phyloP scores from a whole-genome alignment of 2,797 vertebrate genomes.

The Hyperoplus lanceolatus region DNA sequence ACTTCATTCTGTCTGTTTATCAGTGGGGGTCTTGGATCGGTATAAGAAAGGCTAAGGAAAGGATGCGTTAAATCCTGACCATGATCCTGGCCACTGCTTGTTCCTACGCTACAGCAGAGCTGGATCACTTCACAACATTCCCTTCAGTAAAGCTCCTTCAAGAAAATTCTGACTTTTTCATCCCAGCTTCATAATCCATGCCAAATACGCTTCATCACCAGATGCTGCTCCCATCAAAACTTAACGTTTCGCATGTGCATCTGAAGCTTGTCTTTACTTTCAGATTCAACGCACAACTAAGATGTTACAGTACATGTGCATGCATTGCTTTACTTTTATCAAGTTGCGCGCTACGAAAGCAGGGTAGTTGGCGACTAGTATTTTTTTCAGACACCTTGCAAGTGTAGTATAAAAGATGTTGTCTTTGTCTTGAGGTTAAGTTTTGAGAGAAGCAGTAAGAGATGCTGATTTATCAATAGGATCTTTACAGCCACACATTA shows the following conservation, averaged over 20 bases:
- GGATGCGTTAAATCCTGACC: constrained; percentile 14
- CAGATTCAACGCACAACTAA: constrained; percentile 75
- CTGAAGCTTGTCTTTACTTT: constrained; percentile 55
- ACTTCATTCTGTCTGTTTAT: neutral
- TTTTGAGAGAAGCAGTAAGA: constrained; percentile 75
- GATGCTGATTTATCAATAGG: constrained; percentile 30
- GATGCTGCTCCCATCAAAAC: constrained; percentile 51
- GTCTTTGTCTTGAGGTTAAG: constrained; percentile 60
- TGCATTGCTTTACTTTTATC: constrained; percentile 77
- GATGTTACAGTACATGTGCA: constrained; percentile 76
- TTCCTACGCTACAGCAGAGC: too few species aligned
- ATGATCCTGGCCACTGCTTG: neutral
- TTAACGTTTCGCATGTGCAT: constrained; percentile 53
- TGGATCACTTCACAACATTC: neutral
- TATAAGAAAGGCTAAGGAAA: constrained; percentile 16
- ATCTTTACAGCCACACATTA: neutral
- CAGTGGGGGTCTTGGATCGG: neutral
- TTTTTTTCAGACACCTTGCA: constrained; percentile 77
- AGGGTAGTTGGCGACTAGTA: constrained; percentile 78
- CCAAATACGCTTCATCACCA: constrained; percentile 13
- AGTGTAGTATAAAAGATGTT: constrained; percentile 62
- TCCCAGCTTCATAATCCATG: neutral
- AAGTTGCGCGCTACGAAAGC: constrained; percentile 76
- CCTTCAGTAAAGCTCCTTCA: neutral
- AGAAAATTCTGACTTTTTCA: neutral